These are phyloP conservation scores for Leptopilina myrica DNA, from an alignment of 2,888 invertebrate species.

Conservation along the genomic window DNA sequence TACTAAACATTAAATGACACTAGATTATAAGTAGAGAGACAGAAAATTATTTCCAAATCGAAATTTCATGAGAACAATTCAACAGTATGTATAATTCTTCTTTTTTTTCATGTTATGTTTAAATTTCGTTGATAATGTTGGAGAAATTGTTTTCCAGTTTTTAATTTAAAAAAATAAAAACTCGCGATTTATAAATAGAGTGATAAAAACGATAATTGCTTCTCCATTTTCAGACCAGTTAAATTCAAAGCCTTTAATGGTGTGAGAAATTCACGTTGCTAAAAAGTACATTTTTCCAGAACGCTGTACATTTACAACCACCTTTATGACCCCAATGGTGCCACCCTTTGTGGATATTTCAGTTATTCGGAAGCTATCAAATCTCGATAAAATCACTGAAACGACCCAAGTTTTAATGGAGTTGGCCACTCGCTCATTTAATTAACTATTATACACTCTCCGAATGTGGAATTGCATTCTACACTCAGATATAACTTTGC, in stretches of 20 bases:
- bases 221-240: neutral
- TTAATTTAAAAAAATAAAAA: neutral
- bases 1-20: too few relatives aligned
- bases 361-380: conserved; percentile 53
- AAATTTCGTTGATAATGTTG: too few relatives aligned
- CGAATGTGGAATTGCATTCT: conserved; percentile 28
- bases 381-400: conserved; percentile 56
- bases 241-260: conserved; percentile 23
- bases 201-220: conserved; percentile 22
- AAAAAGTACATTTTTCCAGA: conserved; percentile 11
- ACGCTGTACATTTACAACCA: neutral
- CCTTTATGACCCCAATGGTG: conserved; percentile 2
- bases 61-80: too few relatives aligned
- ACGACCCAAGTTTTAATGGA: conserved; percentile 58
- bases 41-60: too few relatives aligned
- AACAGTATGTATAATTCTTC: too few relatives aligned
- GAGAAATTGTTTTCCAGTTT: neutral
- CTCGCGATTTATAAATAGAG: neutral
- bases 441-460: conserved; percentile 58
- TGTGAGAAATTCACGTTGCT: conserved; percentile 35
- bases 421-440: conserved; percentile 51
- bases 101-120: too few relatives aligned
- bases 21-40: too few relatives aligned
- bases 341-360: conserved; percentile 53
- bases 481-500: conserved; percentile 13